Conservation (phyloP, 2,113 vertebrate genomes). For the Columba livia region DNA sequence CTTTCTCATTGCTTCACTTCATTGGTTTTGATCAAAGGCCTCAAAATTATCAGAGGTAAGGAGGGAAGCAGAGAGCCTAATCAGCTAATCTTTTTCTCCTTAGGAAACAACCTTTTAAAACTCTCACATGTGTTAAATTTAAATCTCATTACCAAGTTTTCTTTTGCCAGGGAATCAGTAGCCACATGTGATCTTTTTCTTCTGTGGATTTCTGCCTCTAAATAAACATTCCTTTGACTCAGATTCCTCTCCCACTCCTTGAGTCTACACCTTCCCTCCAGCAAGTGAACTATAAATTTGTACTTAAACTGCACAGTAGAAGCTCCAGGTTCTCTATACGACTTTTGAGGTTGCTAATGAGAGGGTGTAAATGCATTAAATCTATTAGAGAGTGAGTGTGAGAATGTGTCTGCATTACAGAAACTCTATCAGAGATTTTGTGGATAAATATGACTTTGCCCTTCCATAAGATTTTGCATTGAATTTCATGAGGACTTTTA, state of each 20-base stretch:
- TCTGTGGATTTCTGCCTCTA: not conserved
- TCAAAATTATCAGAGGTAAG: not conserved
- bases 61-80: not conserved
- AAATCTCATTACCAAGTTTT: not conserved
- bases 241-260: not conserved
- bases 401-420: not conserved
- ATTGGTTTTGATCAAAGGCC: not conserved
- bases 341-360: not conserved
- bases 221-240: not conserved
- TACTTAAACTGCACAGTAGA: not conserved
- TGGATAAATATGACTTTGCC: not conserved
- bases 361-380: not conserved
- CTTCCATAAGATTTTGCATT: not conserved
- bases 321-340: not conserved
- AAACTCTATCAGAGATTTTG: not conserved
- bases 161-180: not conserved
- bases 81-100: not conserved
- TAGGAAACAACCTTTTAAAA: not conserved
- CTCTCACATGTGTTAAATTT: rapidly evolving
- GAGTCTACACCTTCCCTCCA: not conserved
- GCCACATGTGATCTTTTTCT: not conserved
- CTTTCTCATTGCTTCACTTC: not conserved
- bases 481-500: not conserved
- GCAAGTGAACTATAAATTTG: not conserved
- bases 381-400: not conserved